Evolutionary conservation across 2,113 vertebrate genomes (phyloP).

Genomic region (western clawed frog (Xenopus tropicalis)): DNA sequence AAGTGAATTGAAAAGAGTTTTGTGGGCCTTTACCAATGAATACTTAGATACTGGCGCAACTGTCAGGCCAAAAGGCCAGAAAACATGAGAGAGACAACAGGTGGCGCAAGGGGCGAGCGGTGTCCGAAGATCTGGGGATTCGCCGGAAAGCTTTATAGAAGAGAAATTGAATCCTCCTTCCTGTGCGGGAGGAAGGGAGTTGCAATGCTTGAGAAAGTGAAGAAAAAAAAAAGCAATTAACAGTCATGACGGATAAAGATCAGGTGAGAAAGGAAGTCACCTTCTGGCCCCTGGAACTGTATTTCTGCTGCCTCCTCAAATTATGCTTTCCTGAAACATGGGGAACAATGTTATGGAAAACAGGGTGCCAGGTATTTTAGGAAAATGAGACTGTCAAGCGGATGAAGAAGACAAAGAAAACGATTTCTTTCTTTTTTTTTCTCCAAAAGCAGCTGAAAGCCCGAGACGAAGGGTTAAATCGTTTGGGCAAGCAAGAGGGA

Average conservation of each 20-base stretch:
- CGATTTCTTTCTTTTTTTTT: conserved; percentile 57
- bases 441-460: conserved; percentile 61
- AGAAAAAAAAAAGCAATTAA: conserved; percentile 63
- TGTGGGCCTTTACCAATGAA: no score
- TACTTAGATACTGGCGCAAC: no score
- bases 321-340: conserved; percentile 71
- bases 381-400: conserved; percentile 57
- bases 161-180: conserved; percentile 72
- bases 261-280: conserved; percentile 74
- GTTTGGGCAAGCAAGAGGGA: conserved; percentile 71
- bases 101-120: conserved; percentile 33
- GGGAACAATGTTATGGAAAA: conserved; percentile 67
- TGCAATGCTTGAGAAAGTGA: conserved; percentile 69
- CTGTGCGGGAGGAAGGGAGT: conserved; percentile 74
- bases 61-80: no score
- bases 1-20: no score
- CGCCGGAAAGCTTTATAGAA: conserved; percentile 65
- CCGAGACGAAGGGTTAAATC: conserved; percentile 64
- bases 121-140: conserved; percentile 65
- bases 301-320: conserved; percentile 68
- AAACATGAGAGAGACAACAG: no score
- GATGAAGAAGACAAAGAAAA: conserved; percentile 72
- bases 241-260: conserved; percentile 67
- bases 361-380: conserved; percentile 65
- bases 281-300: conserved; percentile 65